Evolutionary conservation across 2,888 invertebrate species (phyloP).

Genomic region (Thecophora atra): DNA sequence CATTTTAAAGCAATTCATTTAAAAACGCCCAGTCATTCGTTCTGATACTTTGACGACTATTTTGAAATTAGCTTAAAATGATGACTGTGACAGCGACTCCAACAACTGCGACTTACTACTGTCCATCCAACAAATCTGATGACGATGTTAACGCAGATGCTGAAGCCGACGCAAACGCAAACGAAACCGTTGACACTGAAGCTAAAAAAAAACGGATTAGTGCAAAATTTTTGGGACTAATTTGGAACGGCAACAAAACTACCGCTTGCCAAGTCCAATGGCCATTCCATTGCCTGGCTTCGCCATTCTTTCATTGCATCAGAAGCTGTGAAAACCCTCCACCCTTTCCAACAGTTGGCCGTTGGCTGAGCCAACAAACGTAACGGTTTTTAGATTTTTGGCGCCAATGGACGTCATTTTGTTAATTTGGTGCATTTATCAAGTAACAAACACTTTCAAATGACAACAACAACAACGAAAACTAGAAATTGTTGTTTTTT

Average conservation of each 20-base stretch:
- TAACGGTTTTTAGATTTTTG: constrained; percentile 51
- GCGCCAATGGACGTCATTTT: constrained; percentile 57
- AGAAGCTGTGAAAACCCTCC: too few species aligned
- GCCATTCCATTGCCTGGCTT: too few species aligned
- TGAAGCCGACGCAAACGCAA: neutral
- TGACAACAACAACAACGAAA: constrained; percentile 35
- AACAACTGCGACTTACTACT: too few species aligned
- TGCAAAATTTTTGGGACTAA: constrained; percentile 54
- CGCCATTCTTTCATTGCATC: constrained; percentile 41
- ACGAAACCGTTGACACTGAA: constrained; percentile 18
- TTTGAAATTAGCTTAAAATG: constrained; percentile 34
- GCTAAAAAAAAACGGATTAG: too few species aligned
- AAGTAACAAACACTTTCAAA: constrained; percentile 43
- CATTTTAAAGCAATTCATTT: constrained; percentile 23
- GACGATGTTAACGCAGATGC: neutral
- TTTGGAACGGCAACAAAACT: constrained; percentile 62
- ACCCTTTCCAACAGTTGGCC: too few species aligned
- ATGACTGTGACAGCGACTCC: constrained; percentile 12
- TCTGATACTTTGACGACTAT: neutral
- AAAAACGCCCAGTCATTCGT: too few species aligned
- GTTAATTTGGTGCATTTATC: constrained; percentile 54
- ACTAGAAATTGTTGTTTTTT: constrained; percentile 36
- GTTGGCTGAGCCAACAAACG: constrained; percentile 14
- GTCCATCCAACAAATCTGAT: too few species aligned
- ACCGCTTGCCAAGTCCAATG: constrained; percentile 30